Conservation (phyloP, 2,888 invertebrate species). For the Torymus tubicola region DNA sequence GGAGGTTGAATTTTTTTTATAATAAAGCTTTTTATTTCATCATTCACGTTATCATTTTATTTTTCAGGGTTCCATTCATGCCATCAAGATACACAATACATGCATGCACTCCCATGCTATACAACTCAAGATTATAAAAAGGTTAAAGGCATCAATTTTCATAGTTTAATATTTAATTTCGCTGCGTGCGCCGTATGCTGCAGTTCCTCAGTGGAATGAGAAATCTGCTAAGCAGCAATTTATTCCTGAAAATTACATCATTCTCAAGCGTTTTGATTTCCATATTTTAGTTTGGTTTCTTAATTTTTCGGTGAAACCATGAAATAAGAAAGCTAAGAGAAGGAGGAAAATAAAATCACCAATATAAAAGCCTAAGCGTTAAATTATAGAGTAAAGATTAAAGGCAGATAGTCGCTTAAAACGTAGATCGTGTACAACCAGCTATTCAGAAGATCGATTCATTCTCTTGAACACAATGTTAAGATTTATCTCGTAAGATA, state of each 20-base stretch:
- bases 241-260: too few species aligned
- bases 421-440: constrained; percentile 71
- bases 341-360: background rate
- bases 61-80: constrained; percentile 58
- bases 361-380: constrained; percentile 62
- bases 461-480: constrained; percentile 73
- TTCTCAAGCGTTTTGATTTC: too few species aligned
- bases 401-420: constrained; percentile 69
- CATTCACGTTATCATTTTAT: constrained; percentile 46
- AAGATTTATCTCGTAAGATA: constrained; percentile 67
- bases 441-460: constrained; percentile 67
- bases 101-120: constrained; percentile 43
- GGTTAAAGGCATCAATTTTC: background rate
- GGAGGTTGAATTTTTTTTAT: constrained; percentile 5
- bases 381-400: constrained; percentile 66
- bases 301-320: too few species aligned
- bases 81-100: constrained; percentile 31
- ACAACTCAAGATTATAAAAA: constrained; percentile 5
- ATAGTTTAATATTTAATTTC: constrained; percentile 29
- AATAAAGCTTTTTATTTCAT: constrained; percentile 8
- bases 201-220: constrained; percentile 59
- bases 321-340: too few species aligned
- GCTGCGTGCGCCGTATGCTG: constrained; percentile 63
- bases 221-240: constrained; percentile 46
- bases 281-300: too few species aligned